Conservation (phyloP, 2,888 invertebrate species). For the Copidosoma aretas region DNA sequence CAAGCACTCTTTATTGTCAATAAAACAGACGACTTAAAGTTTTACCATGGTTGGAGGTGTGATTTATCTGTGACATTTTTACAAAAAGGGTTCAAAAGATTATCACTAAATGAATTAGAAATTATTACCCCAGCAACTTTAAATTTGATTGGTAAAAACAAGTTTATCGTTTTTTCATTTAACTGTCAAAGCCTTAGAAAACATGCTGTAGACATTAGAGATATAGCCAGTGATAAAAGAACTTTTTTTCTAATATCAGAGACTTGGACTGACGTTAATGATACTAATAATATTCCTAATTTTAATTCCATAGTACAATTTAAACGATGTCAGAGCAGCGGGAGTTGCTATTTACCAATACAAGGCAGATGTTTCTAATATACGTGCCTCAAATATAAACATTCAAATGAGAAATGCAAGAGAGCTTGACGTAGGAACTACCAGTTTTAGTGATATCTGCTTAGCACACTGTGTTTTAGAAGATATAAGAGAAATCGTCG, state of each 20-base stretch:
- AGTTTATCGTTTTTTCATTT: conserved; percentile 9
- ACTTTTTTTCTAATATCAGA: too few species aligned
- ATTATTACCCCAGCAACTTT: neutral
- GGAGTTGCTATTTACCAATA: conserved; percentile 24
- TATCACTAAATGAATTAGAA: too few species aligned
- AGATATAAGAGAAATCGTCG: too few species aligned
- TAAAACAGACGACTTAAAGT: too few species aligned
- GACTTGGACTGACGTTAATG: too few species aligned
- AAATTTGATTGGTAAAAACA: neutral
- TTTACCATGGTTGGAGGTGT: neutral
- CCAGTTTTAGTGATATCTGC: conserved; percentile 8
- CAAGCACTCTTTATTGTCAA: too few species aligned
- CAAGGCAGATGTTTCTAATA: neutral
- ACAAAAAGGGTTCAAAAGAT: conserved; percentile 20
- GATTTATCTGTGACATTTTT: conserved; percentile 1
- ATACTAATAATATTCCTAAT: too few species aligned
- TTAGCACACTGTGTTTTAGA: too few species aligned
- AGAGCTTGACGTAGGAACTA: neutral
- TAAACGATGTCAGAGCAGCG: conserved; percentile 21
- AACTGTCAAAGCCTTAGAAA: conserved; percentile 24
- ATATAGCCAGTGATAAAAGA: neutral
- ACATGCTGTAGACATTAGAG: conserved; percentile 18
- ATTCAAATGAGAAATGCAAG: neutral
- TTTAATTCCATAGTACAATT: conserved; percentile 24
- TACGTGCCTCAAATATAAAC: conserved; percentile 16